A percentile compares a stretch with the other conserved stretches of the same genome.
Conservation (phyloP, 64 coral and sea anemone species). For the Pachyseris speciosa region DNA sequence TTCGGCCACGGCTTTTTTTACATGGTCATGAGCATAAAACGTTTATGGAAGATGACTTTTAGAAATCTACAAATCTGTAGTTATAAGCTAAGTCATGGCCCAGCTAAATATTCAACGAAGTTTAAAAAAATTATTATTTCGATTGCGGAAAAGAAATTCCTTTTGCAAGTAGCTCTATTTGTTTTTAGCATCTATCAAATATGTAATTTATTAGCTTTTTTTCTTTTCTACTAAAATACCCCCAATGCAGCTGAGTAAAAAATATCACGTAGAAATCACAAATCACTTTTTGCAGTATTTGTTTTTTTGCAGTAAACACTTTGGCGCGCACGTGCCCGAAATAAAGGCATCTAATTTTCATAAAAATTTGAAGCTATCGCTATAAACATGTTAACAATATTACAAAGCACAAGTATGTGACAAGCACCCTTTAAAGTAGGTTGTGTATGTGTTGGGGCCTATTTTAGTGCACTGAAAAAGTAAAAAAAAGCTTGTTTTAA, state of each 20-base stretch:
- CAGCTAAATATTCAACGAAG: neutral
- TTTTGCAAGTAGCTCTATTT: neutral
- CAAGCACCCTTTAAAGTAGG: neutral
- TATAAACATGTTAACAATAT: neutral
- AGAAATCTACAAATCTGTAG: no score
- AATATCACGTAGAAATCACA: constrained; percentile 31
- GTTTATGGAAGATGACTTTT: neutral
- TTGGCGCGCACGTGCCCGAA: neutral
- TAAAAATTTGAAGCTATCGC: neutral
- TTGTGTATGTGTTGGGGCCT: neutral
- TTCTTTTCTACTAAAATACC: constrained; percentile 38
- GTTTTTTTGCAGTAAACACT: neutral
- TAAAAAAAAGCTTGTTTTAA: neutral
- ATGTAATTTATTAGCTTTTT: neutral
- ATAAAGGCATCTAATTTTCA: neutral
- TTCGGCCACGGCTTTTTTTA: no score
- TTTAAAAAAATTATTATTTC: neutral
- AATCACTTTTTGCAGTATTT: neutral
- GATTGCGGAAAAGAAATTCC: neutral
- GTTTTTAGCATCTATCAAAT: neutral
- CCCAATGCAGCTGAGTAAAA: constrained; percentile 19
- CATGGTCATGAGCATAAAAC: neutral
- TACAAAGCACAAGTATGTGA: neutral
- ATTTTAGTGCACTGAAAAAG: neutral
- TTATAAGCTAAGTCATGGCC: neutral